Evolutionary conservation across 2,888 invertebrate species (phyloP), one percentile per base, ranked within the genome.

Genomic region (Syrista parreyssii): DNA sequence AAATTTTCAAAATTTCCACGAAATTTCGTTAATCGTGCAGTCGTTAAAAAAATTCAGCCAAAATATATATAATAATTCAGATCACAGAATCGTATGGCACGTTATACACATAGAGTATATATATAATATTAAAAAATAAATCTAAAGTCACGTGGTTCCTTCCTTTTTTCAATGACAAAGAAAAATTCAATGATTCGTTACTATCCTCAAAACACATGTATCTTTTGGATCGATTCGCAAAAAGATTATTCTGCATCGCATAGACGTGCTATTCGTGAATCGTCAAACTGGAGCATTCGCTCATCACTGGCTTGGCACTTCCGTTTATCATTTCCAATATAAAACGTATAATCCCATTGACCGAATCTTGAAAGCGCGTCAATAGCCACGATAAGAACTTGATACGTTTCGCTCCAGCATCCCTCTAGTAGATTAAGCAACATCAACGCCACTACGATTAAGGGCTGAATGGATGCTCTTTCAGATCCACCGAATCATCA

Each of bases 71-170:
- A 35, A 31, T 35, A 34, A 74, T 36, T 36, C 55, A n/a, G 31
- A 40, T 74, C 31, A 74, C 55, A 31, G n/a, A n/a, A 34, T 35
- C 31, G 74, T 40, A 74, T 55, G 55, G 23, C 55, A 55, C 55
- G 55, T 55, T 55, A 55, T 40, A 40, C 55, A 55, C 55, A 55
- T 23, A 23, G 55, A 23, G 55, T 55, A 55, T 55, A 55, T 55
- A 40, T 40, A 15, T 40, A 40, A 15, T 15, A 15, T 15, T 40
- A 40, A 80, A 31, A 82, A 40, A 40, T 40, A 40, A 40, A 40
- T 40, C 40, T 12, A 36, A 40, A 40, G 40, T 40, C 40, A 40
- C 40, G 40, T 40, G 40, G 4, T 34, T 34, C 34, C 9, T 36
- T 36, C 15, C 15, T 40, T 55, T 55, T 55, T 9, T 40, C 9